phyloP scores from a whole-genome alignment of 2,888 invertebrate species.

The Hypena proboscidalis region DNA sequence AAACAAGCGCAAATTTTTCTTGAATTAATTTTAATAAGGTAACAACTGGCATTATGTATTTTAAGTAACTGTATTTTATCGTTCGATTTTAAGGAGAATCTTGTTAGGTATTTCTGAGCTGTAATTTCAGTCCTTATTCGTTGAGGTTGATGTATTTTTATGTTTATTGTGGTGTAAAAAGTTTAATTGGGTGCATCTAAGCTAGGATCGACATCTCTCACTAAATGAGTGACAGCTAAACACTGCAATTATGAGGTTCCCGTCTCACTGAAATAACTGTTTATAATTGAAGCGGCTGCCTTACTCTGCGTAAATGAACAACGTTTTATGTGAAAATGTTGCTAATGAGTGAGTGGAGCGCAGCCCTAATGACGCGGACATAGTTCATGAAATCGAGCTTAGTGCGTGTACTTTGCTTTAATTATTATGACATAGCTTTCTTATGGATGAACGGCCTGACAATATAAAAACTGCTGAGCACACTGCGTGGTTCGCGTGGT shows the following conservation, averaged over 20 bases:
- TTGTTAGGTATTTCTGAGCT: slow-evolving; percentile 47
- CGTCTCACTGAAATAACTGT: slow-evolving; percentile 78
- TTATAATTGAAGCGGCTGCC: slow-evolving; percentile 74
- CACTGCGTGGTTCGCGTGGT: slow-evolving; percentile 1
- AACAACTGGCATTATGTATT: slow-evolving; percentile 67
- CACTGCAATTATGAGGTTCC: slow-evolving; percentile 71
- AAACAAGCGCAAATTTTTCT: slow-evolving; percentile 71
- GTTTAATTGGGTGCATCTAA: slow-evolving; percentile 54
- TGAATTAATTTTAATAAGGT: slow-evolving; percentile 75
- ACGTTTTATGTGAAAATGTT: slow-evolving; percentile 78
- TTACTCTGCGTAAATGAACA: slow-evolving; percentile 69
- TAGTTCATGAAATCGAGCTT: slow-evolving; percentile 67
- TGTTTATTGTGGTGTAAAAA: slow-evolving; percentile 42
- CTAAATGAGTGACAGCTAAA: slow-evolving; percentile 75
- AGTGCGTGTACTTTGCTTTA: slow-evolving; percentile 45
- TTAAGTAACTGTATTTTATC: slow-evolving; percentile 64
- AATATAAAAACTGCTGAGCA: slow-evolving; percentile 15
- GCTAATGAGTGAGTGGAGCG: slow-evolving; percentile 74
- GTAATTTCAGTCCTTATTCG: slow-evolving; percentile 52
- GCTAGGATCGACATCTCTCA: slow-evolving; percentile 67
- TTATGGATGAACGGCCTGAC: slow-evolving; percentile 15
- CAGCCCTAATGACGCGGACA: slow-evolving; percentile 72
- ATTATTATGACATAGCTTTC: slow-evolving; percentile 54
- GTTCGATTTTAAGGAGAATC: slow-evolving; percentile 54
- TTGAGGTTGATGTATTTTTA: slow-evolving; percentile 31